phyloP scores from a whole-genome alignment of 2,888 invertebrate genomes.

The Cheilosia soror region DNA sequence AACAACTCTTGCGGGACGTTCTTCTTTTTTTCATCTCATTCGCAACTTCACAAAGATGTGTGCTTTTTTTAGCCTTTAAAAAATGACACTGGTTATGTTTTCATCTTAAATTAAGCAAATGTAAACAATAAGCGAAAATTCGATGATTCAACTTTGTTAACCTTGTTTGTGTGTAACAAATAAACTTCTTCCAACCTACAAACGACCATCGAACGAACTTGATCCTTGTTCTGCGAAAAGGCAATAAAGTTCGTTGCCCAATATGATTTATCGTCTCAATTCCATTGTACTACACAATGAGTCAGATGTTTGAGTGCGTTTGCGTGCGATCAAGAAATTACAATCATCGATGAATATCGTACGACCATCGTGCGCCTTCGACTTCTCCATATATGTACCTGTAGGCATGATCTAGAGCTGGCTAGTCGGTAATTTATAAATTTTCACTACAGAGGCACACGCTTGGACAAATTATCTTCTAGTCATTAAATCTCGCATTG shows the following conservation, averaged over 20 bases:
- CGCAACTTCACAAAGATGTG: not conserved
- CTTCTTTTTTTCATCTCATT: too few species aligned
- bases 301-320: constrained; percentile 59
- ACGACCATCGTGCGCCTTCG: constrained; percentile 13
- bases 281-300: constrained; percentile 66
- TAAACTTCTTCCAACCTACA: not conserved
- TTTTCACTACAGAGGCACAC: constrained; percentile 69
- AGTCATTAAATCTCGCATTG: constrained; percentile 59
- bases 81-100: not conserved
- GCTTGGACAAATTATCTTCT: constrained; percentile 68
- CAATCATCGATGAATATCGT: constrained; percentile 64
- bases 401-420: too few species aligned
- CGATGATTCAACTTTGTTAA: not conserved
- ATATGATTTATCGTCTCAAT: constrained; percentile 50
- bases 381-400: not conserved
- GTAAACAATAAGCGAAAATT: not conserved
- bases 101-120: not conserved
- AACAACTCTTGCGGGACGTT: too few species aligned
- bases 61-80: too few species aligned
- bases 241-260: constrained; percentile 11
- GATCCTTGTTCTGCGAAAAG: constrained; percentile 15
- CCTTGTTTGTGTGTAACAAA: not conserved
- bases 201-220: constrained; percentile 8
- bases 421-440: constrained; percentile 53
- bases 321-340: constrained; percentile 68